Evolutionary conservation across 2,113 vertebrate species (phyloP).

Genomic region (Cottus gobio): DNA sequence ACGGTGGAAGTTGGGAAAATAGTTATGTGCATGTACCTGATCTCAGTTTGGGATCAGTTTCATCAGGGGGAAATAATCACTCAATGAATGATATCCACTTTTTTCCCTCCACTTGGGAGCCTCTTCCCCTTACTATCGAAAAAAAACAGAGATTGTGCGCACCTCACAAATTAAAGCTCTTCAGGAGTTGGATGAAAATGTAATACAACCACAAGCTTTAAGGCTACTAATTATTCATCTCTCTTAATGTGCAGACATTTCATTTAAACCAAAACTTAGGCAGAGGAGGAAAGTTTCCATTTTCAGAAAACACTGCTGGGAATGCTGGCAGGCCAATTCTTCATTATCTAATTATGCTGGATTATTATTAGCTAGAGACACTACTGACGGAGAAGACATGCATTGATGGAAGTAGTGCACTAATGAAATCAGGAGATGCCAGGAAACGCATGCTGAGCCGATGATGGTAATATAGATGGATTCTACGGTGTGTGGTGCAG

Average conservation of each 20-base stretch:
- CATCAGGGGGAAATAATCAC: constrained; percentile 23
- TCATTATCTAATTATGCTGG: constrained; percentile 77
- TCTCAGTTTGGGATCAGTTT: constrained; percentile 35
- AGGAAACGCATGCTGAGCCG: constrained; percentile 63
- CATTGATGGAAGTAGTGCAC: constrained; percentile 64
- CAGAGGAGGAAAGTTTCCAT: constrained; percentile 62
- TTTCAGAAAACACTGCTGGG: constrained; percentile 74
- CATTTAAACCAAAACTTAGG: constrained; percentile 73
- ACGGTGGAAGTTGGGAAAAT: constrained; percentile 21
- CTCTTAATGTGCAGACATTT: constrained; percentile 70
- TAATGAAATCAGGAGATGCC: constrained; percentile 77
- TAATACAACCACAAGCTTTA: constrained; percentile 62
- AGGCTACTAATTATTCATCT: constrained; percentile 69
- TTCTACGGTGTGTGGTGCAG: constrained; percentile 33
- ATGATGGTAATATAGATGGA: constrained; percentile 51
- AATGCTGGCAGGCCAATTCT: constrained; percentile 72
- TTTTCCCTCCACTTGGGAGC: background rate
- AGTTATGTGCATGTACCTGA: constrained; percentile 10
- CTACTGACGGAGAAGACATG: constrained; percentile 66
- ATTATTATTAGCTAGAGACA: constrained; percentile 78
- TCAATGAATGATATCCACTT: constrained; percentile 20
- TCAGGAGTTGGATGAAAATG: constrained; percentile 57
- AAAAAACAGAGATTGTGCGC: constrained; percentile 39
- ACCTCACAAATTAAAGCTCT: constrained; percentile 61
- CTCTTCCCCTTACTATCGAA: constrained; percentile 13